Base-by-base conservation (phyloP, 2,797 vertebrate genomes). In the Scolopax bukidnonensis region DNA sequence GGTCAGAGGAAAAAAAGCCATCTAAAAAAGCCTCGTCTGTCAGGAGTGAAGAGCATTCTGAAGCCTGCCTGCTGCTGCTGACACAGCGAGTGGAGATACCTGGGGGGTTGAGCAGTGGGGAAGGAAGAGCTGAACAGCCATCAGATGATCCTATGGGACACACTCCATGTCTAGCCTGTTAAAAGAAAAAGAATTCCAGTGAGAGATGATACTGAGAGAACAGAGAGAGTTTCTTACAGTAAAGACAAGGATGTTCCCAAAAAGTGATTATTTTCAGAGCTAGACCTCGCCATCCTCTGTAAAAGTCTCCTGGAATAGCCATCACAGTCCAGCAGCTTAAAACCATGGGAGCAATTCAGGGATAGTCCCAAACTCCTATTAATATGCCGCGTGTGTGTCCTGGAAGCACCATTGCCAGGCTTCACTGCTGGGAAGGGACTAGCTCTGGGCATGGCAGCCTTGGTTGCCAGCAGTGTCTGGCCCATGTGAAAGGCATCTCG, bases 31-130 rank as follows among this genome's bases (percentile, higher is more conserved):
- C 47, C n/a, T 76, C 16, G 3, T 41, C 65, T 85, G 1, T 70
- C 18, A 70, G 69, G 57, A 56, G 16, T 43, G 57, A 86, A 59
- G 38, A 56, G 47, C 65, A 16, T 28, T 76, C 30, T 5, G 21
- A 15, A 80, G 40, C 16, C 67, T 51, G 41, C 30, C 36, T 86
- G 54, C 33, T 23, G 27, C 24, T 84, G 87, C 16, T 54, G 60
- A 16, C 63, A 25, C 38, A 60, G 48, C 1, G 6, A 71, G 21
- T 0, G 0, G 33, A 36, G 21, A 69, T 90, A 25, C 51, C 40
- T 59, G 38, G 18, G 71, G 25, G 41, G 13, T 1, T 78, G n/a
- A 74, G 23, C 1, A 1, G 16, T 40, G 32, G 50, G 30, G 16
- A 12, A 73, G 21, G 84, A 40, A 60, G 23, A 57, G 40, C 36